A percentile compares a stretch with the other conserved stretches of the same genome.
Evolutionary conservation across 2,113 vertebrate genomes (phyloP).

Genomic region (Loxodonta africana): DNA sequence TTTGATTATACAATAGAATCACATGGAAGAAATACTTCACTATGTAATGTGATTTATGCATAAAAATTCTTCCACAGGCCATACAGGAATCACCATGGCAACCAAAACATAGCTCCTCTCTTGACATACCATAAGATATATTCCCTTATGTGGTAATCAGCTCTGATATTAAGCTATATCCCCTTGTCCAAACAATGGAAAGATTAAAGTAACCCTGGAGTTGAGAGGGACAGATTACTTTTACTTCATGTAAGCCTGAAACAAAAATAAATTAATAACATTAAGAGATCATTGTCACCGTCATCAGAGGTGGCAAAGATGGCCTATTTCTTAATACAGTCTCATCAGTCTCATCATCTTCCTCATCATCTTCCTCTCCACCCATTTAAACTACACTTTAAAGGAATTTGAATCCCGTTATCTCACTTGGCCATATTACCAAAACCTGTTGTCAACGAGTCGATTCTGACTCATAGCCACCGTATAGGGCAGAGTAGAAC

Average conservation of each 20-base stretch:
- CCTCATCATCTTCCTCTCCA: not conserved
- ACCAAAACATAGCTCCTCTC: not conserved
- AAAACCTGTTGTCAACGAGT: too few relatives aligned
- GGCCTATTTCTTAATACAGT: not conserved
- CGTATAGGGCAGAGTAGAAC: too few relatives aligned
- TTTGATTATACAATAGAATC: constrained; percentile 32
- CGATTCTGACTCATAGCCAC: too few relatives aligned
- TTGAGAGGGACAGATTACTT: not conserved
- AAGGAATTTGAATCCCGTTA: not conserved
- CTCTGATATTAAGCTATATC: not conserved
- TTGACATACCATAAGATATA: not conserved
- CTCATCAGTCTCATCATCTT: not conserved
- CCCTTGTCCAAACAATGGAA: not conserved
- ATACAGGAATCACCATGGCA: not conserved
- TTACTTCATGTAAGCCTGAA: not conserved
- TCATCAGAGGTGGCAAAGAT: not conserved
- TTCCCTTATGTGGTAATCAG: not conserved
- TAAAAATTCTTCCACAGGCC: not conserved
- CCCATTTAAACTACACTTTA: not conserved
- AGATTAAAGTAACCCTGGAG: not conserved
- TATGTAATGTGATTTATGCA: not conserved
- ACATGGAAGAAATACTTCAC: not conserved
- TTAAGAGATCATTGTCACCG: not conserved
- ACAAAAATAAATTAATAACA: constrained; percentile 43
- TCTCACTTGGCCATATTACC: not conserved